Evolutionary conservation across 2,113 vertebrate species (phyloP), one percentile per base, ranked within the genome.

Genomic region (Dunckerocampus dactyliophorus): DNA sequence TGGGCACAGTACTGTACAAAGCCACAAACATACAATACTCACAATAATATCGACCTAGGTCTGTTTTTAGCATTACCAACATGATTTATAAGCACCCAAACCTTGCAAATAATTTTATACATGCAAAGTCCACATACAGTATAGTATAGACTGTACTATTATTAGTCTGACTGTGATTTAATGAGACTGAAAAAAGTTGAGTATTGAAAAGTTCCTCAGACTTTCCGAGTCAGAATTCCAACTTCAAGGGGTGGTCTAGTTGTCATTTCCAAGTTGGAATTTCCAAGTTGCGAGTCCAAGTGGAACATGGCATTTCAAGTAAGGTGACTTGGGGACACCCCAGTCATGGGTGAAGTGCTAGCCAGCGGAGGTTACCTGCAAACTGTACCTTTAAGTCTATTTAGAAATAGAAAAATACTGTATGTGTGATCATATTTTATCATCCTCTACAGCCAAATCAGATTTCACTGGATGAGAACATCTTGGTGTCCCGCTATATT

Each of bases 401-500:
- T 50, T 4, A 10, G 22, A 52, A 31, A 17, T 0, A 52, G 14
- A 28, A 52, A 28, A 31, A 17, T 24, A 17, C 15, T 31, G 51
- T 16, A 3, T 22, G 20, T 24, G 15, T 53, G 13, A 43, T 43
- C 39, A 43, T 43, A 14, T 43, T 43, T 43, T 43, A 12, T 42
- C 12, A 56, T 42, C 82, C 74, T 43, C 54, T 59, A 17, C 85
- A 99, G 97, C 94, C 95, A 76, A 96, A 83, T 88, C 94, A 98
- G 88, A 94, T 99, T 76, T 85, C 93, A n/a, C 75, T 94, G 89
- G 95, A 98, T 79, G 95, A 98, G 63, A 98, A 95, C 77, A 94
- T 93, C 73, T 88, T 99, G 84, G 94, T 96, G 72, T 98, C 96
- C 63, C 94, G 94, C 71, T 98, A 98, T 60, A 93, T 98, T 83